Evolutionary conservation across 2,797 vertebrate genomes (phyloP).

Genomic region (Aselliscus stoliczkanus): DNA sequence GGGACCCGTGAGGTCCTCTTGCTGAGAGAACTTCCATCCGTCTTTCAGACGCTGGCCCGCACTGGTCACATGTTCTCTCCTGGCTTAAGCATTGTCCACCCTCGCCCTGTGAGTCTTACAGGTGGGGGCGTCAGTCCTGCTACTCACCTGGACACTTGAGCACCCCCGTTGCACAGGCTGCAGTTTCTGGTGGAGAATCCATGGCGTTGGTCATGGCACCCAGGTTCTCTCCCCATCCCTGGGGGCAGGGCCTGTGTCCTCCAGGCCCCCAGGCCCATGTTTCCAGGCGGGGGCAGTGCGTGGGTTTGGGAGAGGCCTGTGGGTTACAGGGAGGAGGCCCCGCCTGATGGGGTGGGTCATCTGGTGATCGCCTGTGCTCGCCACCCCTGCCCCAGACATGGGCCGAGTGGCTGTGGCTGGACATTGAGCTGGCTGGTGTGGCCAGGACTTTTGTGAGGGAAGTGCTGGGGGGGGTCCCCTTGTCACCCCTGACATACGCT

Average conservation of each 20-base stretch:
- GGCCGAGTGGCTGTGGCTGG: not conserved
- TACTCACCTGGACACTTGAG: not conserved
- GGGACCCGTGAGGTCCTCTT: too few relatives aligned
- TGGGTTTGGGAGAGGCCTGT: not conserved
- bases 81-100: not conserved
- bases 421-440: not conserved
- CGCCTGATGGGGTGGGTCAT: not conserved
- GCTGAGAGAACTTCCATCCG: not conserved
- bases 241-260: not conserved
- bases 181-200: not conserved
- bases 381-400: not conserved
- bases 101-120: not conserved
- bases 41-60: not conserved
- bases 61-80: not conserved
- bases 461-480: not conserved
- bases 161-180: rapidly evolving
- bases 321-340: not conserved
- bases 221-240: not conserved
- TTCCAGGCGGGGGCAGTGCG: not conserved
- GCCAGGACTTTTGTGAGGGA: not conserved
- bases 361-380: too few relatives aligned
- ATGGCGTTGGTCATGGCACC: not conserved
- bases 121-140: not conserved
- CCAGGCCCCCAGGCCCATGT: not conserved
- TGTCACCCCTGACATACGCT: rapidly evolving